phyloP scores from a whole-genome alignment of 2,797 vertebrate species.

The Manis javanica region DNA sequence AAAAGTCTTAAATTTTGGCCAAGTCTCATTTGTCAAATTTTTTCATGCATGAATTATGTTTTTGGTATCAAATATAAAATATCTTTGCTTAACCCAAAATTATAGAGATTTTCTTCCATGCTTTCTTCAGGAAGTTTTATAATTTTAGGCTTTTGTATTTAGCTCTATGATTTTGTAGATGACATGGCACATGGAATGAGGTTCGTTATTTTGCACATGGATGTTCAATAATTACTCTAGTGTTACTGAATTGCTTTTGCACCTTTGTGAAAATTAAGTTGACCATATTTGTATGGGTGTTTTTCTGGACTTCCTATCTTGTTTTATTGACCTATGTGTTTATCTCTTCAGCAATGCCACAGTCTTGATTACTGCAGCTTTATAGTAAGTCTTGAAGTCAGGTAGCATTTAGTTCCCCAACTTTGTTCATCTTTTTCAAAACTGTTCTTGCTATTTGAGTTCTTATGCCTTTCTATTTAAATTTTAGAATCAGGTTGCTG shows the following conservation, averaged over 20 bases:
- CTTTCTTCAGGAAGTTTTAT: neutral
- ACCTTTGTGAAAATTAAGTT: neutral
- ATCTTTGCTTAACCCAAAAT: neutral
- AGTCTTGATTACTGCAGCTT: neutral
- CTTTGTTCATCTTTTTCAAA: neutral
- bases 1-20: neutral
- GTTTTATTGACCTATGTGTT: neutral
- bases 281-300: neutral
- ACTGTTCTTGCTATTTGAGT: neutral
- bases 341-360: neutral
- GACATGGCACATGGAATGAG: neutral
- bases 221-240: neutral
- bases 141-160: neutral
- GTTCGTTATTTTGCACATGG: neutral
- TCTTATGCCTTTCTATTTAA: neutral
- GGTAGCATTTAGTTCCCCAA: neutral
- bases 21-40: neutral
- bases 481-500: conserved; percentile 8
- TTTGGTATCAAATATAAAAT: neutral
- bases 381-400: neutral
- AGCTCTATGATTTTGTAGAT: neutral
- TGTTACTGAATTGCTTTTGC: neutral
- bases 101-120: neutral
- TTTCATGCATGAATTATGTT: neutral
- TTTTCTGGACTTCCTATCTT: neutral